Evolutionary conservation across 64 coral and sea anemone species (phyloP).

Genomic region (Porites lutea): DNA sequence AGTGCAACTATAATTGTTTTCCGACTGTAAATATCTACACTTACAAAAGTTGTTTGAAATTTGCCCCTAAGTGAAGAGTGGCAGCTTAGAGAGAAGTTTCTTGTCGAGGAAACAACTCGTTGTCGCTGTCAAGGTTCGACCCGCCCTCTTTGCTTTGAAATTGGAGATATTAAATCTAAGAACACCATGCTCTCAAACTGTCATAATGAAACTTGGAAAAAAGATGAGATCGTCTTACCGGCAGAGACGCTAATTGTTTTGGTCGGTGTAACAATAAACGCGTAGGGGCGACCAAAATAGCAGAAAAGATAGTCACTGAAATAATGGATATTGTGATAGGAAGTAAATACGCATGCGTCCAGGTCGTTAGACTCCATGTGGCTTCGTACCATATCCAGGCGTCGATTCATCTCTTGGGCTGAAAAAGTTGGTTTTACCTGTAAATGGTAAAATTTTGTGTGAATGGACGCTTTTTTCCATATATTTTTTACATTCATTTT

Average conservation of each 20-base stretch:
- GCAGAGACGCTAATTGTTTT: constrained; percentile 83
- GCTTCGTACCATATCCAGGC: constrained; percentile 73
- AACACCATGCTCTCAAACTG: no score
- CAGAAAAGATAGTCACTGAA: constrained; percentile 92
- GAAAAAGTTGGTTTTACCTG: constrained; percentile 87
- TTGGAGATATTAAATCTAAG: no score
- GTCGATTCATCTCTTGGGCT: constrained; percentile 86
- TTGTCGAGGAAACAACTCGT: no score
- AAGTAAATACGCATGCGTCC: constrained; percentile 97
- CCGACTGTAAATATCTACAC: no score
- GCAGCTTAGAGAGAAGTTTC: no score
- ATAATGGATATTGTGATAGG: constrained; percentile 90
- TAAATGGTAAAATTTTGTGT: neutral
- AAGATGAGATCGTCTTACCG: constrained; percentile 52
- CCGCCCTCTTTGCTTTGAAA: no score
- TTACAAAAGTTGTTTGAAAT: no score
- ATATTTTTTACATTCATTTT: neutral
- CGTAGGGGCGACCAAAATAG: constrained; percentile 89
- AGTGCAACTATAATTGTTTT: no score
- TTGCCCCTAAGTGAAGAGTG: no score
- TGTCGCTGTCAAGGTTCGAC: no score
- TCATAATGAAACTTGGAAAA: neutral
- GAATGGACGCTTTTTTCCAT: neutral
- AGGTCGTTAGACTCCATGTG: constrained; percentile 86
- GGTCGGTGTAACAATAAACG: constrained; percentile 71